Base-by-base conservation (phyloP, 2,797 vertebrate genomes). In the Myotis findleyi region DNA sequence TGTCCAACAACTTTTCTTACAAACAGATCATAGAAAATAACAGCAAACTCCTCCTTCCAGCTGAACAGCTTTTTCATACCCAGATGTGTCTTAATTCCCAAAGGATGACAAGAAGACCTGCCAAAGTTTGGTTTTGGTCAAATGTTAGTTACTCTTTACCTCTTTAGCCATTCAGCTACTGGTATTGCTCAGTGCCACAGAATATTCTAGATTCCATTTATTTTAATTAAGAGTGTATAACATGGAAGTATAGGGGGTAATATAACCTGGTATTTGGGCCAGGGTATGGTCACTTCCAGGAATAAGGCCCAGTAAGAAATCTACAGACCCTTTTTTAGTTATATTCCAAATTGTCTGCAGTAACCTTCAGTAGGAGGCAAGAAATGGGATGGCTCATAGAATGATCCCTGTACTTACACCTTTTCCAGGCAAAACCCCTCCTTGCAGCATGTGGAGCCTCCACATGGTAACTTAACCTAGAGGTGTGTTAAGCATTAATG, bases 401-500 rank as follows among this genome's bases (percentile, higher is more conserved):
- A 84, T 33, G 23, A 71, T 92, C 51, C 55, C 36, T 55, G n/a
- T 25, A 27, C 11, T 92, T 81, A 41, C 18, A 93, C 36, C 72
- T 92, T 84, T 93, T 77, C 62, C 12, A 80, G 53, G 27, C 76
- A 76, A 68, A 59, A 5, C 41, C 6, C 20, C 49, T 73, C 55
- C 62, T 1, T n/a, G 51, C 49, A 94, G 44, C 92, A 66, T 76
- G 84, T 71, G 86, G 36, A 91, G 62, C 41, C 49, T 89, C 84
- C 64, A 83, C 75, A 53, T 3, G 72, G 87, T 95, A 97, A 95
- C 89, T 59, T 91, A 89, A 95, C 94, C 89, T 49, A 64, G 95
- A 93, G n/a, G 77, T 96, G 64, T 93, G 90, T 84, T 90, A 81
- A 82, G n/a, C 73, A 82, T 87, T 92, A 95, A 91, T 16, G 18